A percentile compares a stretch with the other conserved stretches of the same genome.
Conservation (phyloP, 2,113 vertebrate species). For the Bombycilla garrulus region DNA sequence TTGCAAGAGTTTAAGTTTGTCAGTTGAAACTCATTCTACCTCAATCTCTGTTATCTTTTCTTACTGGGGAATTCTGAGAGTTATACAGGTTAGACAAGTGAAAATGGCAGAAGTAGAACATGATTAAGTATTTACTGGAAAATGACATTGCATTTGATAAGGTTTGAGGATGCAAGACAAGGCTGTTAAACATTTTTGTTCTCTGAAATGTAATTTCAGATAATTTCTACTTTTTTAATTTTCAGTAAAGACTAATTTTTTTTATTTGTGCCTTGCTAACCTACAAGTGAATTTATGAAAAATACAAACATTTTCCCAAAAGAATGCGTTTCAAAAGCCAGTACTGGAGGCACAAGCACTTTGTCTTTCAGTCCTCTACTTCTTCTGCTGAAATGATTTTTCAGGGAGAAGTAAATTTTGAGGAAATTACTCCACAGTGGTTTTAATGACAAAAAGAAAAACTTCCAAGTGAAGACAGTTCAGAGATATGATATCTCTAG, state of each 20-base stretch:
- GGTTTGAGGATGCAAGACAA: neutral
- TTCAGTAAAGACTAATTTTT: neutral
- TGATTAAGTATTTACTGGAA: neutral
- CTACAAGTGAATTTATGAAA: neutral
- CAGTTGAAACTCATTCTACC: neutral
- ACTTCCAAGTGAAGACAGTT: neutral
- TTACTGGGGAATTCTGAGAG: neutral
- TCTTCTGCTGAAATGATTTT: neutral
- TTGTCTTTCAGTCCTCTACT: neutral
- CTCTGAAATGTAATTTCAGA: neutral
- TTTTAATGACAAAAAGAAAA: neutral
- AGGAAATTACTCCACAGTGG: neutral
- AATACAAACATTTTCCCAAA: neutral
- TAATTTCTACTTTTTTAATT: neutral
- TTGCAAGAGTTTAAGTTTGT: neutral
- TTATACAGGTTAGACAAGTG: neutral
- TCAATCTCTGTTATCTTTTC: neutral
- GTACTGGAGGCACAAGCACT: fast-evolving
- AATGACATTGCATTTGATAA: neutral
- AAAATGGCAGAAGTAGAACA: neutral
- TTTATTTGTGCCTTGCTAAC: neutral
- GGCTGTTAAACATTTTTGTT: neutral
- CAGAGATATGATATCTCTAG: neutral
- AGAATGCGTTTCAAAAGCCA: neutral
- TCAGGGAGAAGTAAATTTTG: neutral